These are phyloP conservation scores for Zaprionus kolodkinae DNA, from an alignment of 1,140 invertebrate species.

Conservation along the genomic window DNA sequence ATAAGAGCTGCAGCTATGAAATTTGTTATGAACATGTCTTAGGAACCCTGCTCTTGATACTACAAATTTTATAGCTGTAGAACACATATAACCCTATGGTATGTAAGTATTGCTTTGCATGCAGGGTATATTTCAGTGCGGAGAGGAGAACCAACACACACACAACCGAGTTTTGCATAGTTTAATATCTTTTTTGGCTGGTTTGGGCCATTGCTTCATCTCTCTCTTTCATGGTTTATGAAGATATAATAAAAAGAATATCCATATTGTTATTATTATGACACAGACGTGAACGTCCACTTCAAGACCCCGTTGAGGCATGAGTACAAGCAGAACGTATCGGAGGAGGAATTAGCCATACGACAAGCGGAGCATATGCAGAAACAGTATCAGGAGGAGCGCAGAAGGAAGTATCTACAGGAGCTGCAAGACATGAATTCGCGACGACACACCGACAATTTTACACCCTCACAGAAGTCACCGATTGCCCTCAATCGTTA, in stretches of 20 bases:
- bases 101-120: background rate
- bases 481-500: conserved; percentile 96
- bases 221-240: background rate
- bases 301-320: conserved; percentile 93
- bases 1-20: background rate
- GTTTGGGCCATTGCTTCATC: conserved; percentile 26
- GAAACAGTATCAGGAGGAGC: conserved; percentile 94
- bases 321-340: conserved; percentile 92
- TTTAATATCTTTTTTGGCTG: background rate
- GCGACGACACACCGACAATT: conserved; percentile 95
- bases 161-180: background rate
- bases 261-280: conserved; percentile 93
- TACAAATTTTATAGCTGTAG: background rate
- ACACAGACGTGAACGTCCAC: conserved; percentile 96
- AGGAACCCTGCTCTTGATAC: background rate
- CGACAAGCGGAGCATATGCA: conserved; percentile 95
- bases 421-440: conserved; percentile 96
- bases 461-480: conserved; percentile 96
- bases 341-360: conserved; percentile 92
- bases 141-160: conserved; percentile 13
- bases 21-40: background rate
- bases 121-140: background rate
- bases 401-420: conserved; percentile 92
- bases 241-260: conserved; percentile 87
- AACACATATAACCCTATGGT: background rate